Evolutionary conservation across 2,888 invertebrate species (phyloP), one percentile per base, ranked within the genome.

Genomic region (Heliconius charithonia): DNA sequence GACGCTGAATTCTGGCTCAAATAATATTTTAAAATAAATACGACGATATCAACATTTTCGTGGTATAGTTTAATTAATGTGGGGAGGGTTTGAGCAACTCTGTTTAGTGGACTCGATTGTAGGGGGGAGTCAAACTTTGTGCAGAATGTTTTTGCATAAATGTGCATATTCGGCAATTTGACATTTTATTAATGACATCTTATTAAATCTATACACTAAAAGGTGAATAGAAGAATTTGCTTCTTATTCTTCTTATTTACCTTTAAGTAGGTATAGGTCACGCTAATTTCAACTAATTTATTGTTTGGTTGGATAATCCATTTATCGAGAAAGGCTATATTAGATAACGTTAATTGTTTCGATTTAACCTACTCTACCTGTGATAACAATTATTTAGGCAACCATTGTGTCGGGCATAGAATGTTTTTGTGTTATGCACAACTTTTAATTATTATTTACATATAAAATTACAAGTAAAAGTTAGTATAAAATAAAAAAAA

Each of bases 1-100:
- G 1, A 25, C 27, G 27, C 45, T 22, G 25, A 41, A 29, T 41
- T 45, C 41, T 45, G 12, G 22, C 41, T 45, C 29, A 62, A 65
- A 45, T 41, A 41, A 65, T 65, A 65, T 41, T 74, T 29, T 25
- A 3, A 65, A 41, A 45, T 41, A 62, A 74, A 65, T 45, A 32
- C n/a, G 3, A 4, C 4, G 22, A 73, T 25, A 22, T 45, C 37
- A 45, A 65, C 37, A 45, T 22, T 62, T 74, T 12, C 41, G 25
- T 69, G 2, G 25, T 45, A 25, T 16, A 41, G 25, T 25, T 59
- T n/a, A 59, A 59, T 59, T 59, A 59, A 59, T n/a, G 59, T 69
- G 25, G 4, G n/a, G n/a, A 0, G 45, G 4, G 25, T n/a, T n/a
- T 67, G 19, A 19, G 3, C 37, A 32, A 37, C 37, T 12, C 22